Evolutionary conservation across 2,888 invertebrate genomes (phyloP), one percentile per base, ranked within the genome.

Genomic region (Sceliomorpha sp.): DNA sequence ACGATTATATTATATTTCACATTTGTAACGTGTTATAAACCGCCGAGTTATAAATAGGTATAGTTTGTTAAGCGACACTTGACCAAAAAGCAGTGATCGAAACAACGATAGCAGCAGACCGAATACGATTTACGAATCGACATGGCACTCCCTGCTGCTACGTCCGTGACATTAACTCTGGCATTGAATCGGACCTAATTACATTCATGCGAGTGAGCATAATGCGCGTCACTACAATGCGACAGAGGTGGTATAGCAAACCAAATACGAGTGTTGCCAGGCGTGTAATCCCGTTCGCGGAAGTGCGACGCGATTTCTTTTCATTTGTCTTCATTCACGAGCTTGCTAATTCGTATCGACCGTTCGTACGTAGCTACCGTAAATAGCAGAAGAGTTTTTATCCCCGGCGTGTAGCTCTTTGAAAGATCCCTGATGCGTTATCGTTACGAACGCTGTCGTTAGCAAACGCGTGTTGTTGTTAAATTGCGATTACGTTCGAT

Each of bases 111-210:
- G 34, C 34, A 12, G 34, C 6, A 10, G 13, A 34, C 9, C 13
- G 34, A n/a, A n/a, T 34, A 9, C 27, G 24, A 24, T 24, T 24
- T 42, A 36, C 12, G 37, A 20, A 29, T 15, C 2, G 39, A 9
- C 32, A 3, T 26, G 34, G 15, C 29, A 13, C 31, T 42, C 55
- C 45, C 55, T 42, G 59, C 62, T 48, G 69, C 60, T 62, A 59
- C 56, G 82, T 76, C 82, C 84, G 72, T 85, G 85, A 83, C 85
- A 84, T 85, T 86, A 82, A 63, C 80, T 75, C 69, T 79, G 78
- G 71, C 81, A 82, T 83, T 81, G 79, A 74, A 80, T 79, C 68
- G 70, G 73, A 56, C 70, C 77, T 83, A 84, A 86, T 85, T 81
- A 77, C 70, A 68, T 45, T 42, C 42, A 50, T 45, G 27, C 12